phyloP scores from a whole-genome alignment of 2,113 vertebrate genomes.

The Leucopsar rothschildi region DNA sequence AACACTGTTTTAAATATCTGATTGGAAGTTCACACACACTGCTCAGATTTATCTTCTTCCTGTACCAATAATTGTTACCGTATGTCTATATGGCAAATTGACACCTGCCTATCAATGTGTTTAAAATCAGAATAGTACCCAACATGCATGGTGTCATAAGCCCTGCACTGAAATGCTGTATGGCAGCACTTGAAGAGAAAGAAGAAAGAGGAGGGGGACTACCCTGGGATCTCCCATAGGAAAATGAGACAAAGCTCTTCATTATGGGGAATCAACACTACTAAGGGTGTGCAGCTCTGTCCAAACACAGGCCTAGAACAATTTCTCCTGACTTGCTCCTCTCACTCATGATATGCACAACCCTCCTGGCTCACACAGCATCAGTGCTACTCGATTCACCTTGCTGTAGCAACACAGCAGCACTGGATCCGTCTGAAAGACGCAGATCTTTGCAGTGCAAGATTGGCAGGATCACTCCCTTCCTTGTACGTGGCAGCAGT shows the following conservation, averaged over 20 bases:
- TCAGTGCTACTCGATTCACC: accelerated
- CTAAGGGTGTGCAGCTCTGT: neutral
- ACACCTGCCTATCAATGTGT: neutral
- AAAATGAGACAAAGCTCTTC: neutral
- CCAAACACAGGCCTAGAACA: neutral
- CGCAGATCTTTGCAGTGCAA: neutral
- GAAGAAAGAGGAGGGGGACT: neutral
- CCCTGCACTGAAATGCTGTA: neutral
- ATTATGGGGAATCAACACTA: neutral
- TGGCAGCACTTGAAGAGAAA: neutral
- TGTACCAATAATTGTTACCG: neutral
- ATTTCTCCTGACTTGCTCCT: neutral
- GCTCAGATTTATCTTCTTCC: neutral
- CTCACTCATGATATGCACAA: accelerated
- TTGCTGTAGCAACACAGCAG: neutral
- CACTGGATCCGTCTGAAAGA: neutral
- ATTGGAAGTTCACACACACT: neutral
- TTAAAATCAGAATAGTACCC: neutral
- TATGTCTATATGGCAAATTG: neutral
- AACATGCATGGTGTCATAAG: neutral
- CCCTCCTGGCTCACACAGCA: neutral
- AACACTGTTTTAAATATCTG: neutral
- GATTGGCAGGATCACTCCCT: neutral
- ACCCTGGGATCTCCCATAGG: neutral
- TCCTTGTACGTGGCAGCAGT: neutral